Conservation (phyloP, 2,797 vertebrate species). For the Choloepus didactylus region DNA sequence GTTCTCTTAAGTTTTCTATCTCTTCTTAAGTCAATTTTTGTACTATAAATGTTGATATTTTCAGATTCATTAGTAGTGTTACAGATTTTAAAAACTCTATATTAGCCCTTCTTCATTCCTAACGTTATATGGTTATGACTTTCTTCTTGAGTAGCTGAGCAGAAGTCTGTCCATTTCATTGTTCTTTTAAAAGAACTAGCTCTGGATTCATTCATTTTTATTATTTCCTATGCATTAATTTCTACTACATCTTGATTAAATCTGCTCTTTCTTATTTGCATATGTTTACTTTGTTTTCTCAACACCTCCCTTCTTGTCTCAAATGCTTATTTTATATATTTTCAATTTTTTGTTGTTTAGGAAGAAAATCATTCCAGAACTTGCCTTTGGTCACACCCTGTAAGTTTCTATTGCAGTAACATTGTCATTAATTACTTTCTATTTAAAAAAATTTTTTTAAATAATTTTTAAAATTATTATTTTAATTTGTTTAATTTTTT, state of each 20-base stretch:
- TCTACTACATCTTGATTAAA: background rate
- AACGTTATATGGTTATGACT: background rate
- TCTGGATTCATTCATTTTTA: conserved; percentile 41
- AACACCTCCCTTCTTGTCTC: background rate
- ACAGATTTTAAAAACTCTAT: background rate
- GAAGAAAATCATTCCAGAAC: conserved; percentile 21
- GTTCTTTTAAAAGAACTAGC: background rate
- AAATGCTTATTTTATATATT: conserved; percentile 12
- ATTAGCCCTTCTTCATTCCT: background rate
- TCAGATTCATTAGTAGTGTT: conserved; percentile 30
- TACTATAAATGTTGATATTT: conserved; percentile 28
- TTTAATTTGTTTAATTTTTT: no score
- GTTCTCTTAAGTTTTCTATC: background rate
- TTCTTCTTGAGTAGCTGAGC: conserved; percentile 2
- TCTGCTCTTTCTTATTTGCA: background rate
- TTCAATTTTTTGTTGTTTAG: conserved; percentile 12
- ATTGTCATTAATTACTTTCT: background rate
- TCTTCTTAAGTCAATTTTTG: conserved; percentile 23
- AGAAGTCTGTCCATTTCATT: background rate
- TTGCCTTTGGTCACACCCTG: background rate
- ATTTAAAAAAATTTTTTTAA: background rate
- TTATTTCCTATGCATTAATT: conserved; percentile 41
- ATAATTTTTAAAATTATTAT: no score
- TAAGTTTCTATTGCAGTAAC: background rate
- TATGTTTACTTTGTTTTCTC: background rate